A percentile compares a stretch with the other conserved stretches of the same genome.
Conservation (phyloP, 30 jellyfish, hydroid and myxozoan species). For the Catostylus mosaicus region DNA sequence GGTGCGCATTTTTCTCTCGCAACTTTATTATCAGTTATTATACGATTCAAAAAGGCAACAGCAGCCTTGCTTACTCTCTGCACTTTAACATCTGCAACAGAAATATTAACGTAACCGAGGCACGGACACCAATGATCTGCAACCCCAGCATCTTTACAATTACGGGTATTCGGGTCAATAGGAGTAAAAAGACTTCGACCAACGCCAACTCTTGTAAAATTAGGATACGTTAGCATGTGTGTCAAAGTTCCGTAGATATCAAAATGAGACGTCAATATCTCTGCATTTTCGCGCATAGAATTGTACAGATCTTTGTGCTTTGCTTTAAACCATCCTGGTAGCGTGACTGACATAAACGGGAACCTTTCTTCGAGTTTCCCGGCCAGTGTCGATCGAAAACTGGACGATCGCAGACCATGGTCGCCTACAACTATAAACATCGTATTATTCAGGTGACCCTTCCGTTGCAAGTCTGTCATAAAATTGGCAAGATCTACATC, state of each 20-base stretch:
- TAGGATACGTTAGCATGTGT: conserved; percentile 56
- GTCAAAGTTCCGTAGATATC: conserved; percentile 62
- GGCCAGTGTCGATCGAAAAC: conserved; percentile 10
- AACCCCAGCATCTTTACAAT: conserved; percentile 71
- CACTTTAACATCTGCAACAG: neutral
- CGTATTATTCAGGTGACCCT: conserved; percentile 50
- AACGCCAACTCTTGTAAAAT: neutral
- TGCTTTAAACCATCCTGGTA: conserved; percentile 41
- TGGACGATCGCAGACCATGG: conserved; percentile 52
- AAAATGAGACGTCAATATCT: conserved; percentile 55
- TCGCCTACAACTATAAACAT: conserved; percentile 56
- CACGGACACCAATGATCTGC: too few species aligned
- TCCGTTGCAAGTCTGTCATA: conserved; percentile 12
- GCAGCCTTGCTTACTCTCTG: too few species aligned
- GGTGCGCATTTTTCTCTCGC: conserved; percentile 17
- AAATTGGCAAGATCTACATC: conserved; percentile 54
- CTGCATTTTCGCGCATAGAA: conserved; percentile 19
- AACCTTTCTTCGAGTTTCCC: conserved; percentile 71
- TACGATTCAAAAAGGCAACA: too few species aligned
- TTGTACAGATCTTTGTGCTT: conserved; percentile 14
- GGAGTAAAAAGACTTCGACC: conserved; percentile 75
- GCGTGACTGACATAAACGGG: conserved; percentile 55
- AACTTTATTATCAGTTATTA: neutral
- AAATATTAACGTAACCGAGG: neutral
- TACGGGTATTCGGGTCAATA: conserved; percentile 57